Conservation (phyloP, 2,113 vertebrate species). For the Labeo rohita region DNA sequence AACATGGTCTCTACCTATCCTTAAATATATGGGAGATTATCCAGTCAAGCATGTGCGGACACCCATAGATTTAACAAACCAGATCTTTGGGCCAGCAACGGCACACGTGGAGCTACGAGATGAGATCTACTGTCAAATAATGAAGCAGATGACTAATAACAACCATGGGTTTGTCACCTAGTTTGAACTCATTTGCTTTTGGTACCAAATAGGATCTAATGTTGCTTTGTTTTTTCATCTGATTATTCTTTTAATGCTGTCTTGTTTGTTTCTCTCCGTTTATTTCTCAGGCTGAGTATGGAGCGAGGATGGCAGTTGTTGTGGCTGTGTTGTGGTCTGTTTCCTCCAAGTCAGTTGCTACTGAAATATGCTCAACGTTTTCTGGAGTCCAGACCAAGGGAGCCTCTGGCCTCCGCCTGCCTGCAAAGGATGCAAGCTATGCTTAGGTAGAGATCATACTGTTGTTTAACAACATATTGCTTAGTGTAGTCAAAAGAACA, state of each 20-base stretch:
- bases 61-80: constrained; percentile 84
- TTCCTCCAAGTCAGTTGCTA: constrained; percentile 81
- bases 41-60: constrained; percentile 82
- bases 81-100: constrained; percentile 86
- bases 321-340: constrained; percentile 91
- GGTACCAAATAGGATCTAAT: background rate
- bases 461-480: too few relatives aligned
- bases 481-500: too few relatives aligned
- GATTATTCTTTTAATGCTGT: background rate
- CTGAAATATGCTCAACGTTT: constrained; percentile 82
- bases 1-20: constrained; percentile 79
- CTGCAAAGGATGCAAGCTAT: constrained; percentile 81
- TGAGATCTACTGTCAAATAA: constrained; percentile 95
- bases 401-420: constrained; percentile 78
- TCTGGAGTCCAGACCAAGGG: constrained; percentile 82
- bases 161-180: constrained; percentile 77
- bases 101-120: constrained; percentile 80
- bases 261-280: background rate
- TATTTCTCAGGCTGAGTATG: constrained; percentile 80
- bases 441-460: constrained; percentile 76
- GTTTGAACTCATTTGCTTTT: background rate
- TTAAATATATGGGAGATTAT: constrained; percentile 97
- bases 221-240: background rate
- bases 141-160: constrained; percentile 92
- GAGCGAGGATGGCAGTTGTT: constrained; percentile 92